Percentiles rank a stretch among this genome's conserved stretches.
phyloP scores from a whole-genome alignment of 2,888 invertebrate species.

The Parthenolecanium corni region DNA sequence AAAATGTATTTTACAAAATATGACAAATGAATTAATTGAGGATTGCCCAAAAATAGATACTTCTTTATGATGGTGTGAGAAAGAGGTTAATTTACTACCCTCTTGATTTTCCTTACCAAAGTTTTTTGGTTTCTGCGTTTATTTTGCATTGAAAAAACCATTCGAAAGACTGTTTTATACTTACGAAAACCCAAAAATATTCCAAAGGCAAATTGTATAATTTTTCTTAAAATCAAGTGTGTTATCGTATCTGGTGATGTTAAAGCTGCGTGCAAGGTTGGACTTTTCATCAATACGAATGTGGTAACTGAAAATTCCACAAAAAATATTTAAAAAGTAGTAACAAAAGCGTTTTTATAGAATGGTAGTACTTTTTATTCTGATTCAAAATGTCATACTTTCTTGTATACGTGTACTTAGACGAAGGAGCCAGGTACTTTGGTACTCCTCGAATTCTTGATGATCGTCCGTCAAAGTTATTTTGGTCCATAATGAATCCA shows the following conservation, averaged over 20 bases:
- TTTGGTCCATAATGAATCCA: constrained; percentile 7
- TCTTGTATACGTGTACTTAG: constrained; percentile 1
- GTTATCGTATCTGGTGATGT: neutral
- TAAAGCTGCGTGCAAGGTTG: constrained; percentile 8
- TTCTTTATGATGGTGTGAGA: too few relatives aligned
- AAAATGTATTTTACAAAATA: too few relatives aligned
- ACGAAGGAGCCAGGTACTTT: constrained; percentile 19
- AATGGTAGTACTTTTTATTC: neutral
- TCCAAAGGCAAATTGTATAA: constrained; percentile 26
- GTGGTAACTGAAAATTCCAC: constrained; percentile 1
- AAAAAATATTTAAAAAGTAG: neutral
- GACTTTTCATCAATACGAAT: neutral
- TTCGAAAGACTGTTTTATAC: too few relatives aligned
- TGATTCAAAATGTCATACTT: neutral
- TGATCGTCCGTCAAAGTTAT: constrained; percentile 9
- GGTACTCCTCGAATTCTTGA: constrained; percentile 5
- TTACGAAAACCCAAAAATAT: constrained; percentile 29
- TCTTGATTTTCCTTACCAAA: too few relatives aligned
- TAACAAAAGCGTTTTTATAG: neutral
- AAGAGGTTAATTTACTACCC: too few relatives aligned
- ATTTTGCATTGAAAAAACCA: too few relatives aligned
- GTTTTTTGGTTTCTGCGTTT: too few relatives aligned
- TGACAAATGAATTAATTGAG: too few relatives aligned
- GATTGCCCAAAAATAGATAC: too few relatives aligned
- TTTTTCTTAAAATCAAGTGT: constrained; percentile 3